Percentiles rank a stretch among this genome's conserved stretches.
Evolutionary conservation across 2,797 vertebrate genomes (phyloP).

Genomic region (Paguma larvata): DNA sequence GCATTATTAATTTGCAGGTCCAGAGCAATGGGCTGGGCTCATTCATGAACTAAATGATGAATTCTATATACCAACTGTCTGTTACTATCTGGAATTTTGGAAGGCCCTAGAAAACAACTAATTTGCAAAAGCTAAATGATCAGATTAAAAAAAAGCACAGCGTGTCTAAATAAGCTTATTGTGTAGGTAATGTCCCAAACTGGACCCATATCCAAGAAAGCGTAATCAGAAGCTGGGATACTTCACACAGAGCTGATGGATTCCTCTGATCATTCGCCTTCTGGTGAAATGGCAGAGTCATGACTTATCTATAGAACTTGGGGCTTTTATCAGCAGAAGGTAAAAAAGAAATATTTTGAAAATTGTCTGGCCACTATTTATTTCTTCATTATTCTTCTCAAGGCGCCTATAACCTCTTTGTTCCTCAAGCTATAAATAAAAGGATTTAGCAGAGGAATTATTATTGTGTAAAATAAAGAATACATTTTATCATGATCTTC

Average conservation of each 20-base stretch:
- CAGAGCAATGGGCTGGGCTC: neutral
- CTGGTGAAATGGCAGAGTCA: neutral
- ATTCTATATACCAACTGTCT: neutral
- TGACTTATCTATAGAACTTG: neutral
- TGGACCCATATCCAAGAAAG: neutral
- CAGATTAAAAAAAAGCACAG: neutral
- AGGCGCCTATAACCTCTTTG: slow-evolving; percentile 66
- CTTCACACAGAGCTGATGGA: neutral
- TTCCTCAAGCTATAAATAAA: slow-evolving; percentile 81
- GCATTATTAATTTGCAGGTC: neutral
- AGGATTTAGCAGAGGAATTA: slow-evolving; percentile 80
- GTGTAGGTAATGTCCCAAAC: neutral
- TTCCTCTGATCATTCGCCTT: neutral
- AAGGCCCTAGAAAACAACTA: neutral
- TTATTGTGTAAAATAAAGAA: slow-evolving; percentile 77
- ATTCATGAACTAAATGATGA: neutral
- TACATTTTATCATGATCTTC: slow-evolving; percentile 65
- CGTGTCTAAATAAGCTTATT: neutral
- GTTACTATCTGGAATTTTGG: neutral
- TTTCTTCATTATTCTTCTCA: slow-evolving; percentile 61
- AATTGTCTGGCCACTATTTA: neutral
- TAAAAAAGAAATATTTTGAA: neutral
- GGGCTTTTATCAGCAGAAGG: neutral
- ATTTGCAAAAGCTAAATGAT: neutral
- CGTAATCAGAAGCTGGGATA: neutral